These are phyloP conservation scores for Acromyrmex charruanus DNA, from an alignment of 1,140 invertebrate species.

Conservation along the genomic window DNA sequence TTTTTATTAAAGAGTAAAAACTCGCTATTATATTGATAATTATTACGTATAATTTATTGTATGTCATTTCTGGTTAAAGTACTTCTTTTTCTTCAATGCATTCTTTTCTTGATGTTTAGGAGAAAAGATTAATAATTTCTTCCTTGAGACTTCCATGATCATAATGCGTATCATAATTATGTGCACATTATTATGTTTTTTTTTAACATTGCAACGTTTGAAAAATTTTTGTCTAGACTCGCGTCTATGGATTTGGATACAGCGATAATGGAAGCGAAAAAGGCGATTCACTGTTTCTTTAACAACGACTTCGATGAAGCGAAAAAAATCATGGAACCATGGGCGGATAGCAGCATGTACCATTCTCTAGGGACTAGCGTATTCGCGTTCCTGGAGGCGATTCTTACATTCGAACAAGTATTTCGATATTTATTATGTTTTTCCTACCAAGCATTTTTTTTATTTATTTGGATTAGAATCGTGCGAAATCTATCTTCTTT, in stretches of 20 bases:
- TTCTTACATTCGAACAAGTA: constrained; percentile 96
- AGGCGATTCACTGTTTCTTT: constrained; percentile 93
- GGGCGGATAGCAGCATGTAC: constrained; percentile 95
- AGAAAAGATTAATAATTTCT: neutral
- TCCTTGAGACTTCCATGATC: neutral
- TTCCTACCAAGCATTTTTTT: neutral
- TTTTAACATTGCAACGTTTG: neutral
- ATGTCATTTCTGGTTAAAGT: neutral
- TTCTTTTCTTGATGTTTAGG: too few relatives aligned
- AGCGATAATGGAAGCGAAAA: constrained; percentile 90
- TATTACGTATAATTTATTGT: neutral
- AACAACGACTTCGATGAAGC: constrained; percentile 96
- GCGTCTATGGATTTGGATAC: constrained; percentile 88
- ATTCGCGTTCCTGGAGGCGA: constrained; percentile 96
- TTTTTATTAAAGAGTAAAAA: constrained; percentile 16
- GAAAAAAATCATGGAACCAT: constrained; percentile 91
- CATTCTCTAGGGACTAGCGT: constrained; percentile 96
- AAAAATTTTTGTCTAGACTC: constrained; percentile 72
- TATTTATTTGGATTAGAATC: neutral
- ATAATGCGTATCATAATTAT: neutral
- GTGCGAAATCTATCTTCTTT: neutral
- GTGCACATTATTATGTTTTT: neutral
- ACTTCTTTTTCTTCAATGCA: neutral
- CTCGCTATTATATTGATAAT: neutral
- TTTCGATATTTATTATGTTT: constrained; percentile 62